These are phyloP conservation scores for Thunnus albacares DNA, from an alignment of 2,797 vertebrate species.

Conservation along the genomic window DNA sequence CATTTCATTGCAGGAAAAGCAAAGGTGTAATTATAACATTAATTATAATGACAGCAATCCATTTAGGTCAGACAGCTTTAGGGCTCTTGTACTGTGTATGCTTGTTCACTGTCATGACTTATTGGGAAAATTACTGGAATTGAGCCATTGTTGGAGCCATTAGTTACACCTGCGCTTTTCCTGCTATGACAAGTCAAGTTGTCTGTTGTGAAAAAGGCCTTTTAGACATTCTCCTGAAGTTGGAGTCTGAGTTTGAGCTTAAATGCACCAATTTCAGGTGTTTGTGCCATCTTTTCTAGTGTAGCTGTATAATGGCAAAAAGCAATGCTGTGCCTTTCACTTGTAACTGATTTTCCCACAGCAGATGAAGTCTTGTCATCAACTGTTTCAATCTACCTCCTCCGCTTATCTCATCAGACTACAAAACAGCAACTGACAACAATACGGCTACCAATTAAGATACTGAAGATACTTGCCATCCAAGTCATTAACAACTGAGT, in stretches of 20 bases:
- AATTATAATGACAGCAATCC: background rate
- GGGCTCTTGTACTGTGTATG: background rate
- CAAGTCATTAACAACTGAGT: constrained; percentile 10
- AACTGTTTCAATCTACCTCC: background rate
- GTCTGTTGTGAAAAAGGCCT: background rate
- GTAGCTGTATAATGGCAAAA: background rate
- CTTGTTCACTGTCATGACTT: background rate
- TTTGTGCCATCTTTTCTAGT: background rate
- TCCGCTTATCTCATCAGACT: constrained; percentile 3
- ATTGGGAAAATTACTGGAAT: background rate
- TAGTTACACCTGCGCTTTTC: background rate
- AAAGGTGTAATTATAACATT: background rate
- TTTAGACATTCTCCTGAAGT: background rate
- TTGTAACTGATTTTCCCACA: background rate
- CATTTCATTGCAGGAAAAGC: too few relatives aligned
- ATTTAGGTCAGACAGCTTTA: background rate
- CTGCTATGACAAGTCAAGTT: background rate
- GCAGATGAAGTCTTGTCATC: background rate
- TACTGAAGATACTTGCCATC: background rate
- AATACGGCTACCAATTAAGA: background rate
- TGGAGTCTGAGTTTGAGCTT: background rate
- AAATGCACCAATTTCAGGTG: background rate
- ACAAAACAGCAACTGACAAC: background rate
- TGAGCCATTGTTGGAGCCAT: background rate
- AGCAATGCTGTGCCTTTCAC: background rate